Evolutionary conservation across 2,113 vertebrate species (phyloP).

Genomic region (Campylorhamphus procurvoides): DNA sequence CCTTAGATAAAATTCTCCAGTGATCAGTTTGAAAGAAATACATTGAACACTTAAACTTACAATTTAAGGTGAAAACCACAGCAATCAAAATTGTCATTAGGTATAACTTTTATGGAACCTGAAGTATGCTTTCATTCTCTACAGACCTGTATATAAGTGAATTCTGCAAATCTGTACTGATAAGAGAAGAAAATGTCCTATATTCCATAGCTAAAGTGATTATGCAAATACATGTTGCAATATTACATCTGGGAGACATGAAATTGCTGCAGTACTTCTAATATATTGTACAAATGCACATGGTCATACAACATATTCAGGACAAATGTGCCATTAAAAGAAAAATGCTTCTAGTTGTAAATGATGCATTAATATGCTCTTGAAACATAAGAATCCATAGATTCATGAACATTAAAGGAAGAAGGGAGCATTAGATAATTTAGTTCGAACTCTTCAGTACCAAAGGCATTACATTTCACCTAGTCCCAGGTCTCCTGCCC

Average conservation of each 20-base stretch:
- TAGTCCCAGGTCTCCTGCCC: background rate
- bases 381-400: background rate
- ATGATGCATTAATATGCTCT: background rate
- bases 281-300: background rate
- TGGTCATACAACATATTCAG: background rate
- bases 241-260: background rate
- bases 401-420: background rate
- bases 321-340: constrained; percentile 9
- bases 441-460: background rate
- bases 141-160: background rate
- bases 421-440: background rate
- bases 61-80: background rate
- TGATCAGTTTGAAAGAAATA: background rate
- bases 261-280: background rate
- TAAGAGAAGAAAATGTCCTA: background rate
- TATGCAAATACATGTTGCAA: background rate
- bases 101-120: background rate
- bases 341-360: background rate
- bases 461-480: background rate
- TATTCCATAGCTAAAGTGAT: background rate
- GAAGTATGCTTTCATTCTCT: background rate
- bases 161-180: background rate
- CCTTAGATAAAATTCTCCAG: background rate
- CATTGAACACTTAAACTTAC: background rate
- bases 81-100: background rate